Conservation (phyloP, 2,888 invertebrate genomes). For the Drosophila parthenogenetica region DNA sequence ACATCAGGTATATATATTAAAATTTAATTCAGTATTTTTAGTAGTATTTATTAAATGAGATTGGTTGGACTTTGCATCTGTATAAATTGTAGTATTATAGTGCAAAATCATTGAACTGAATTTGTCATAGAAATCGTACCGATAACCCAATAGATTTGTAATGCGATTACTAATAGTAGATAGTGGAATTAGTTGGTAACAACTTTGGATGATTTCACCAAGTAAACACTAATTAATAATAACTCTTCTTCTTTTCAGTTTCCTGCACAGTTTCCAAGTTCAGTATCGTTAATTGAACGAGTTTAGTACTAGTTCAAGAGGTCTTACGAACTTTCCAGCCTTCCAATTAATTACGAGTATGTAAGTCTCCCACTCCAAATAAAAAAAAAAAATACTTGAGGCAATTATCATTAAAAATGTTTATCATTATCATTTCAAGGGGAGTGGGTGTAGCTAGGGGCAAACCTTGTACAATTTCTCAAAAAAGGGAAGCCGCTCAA, state of each 20-base stretch:
- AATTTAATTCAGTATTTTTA: conserved; percentile 31
- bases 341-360: conserved; percentile 52
- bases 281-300: conserved; percentile 39
- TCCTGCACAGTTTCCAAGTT: conserved; percentile 24
- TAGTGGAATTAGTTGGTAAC: conserved; percentile 1
- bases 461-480: conserved; percentile 13
- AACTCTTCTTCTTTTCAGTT: not conserved
- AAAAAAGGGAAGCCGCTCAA: conserved; percentile 20
- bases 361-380: not conserved
- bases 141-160: conserved; percentile 32
- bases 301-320: conserved; percentile 31
- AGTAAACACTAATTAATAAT: not conserved
- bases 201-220: not conserved
- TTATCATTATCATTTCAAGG: conserved; percentile 41
- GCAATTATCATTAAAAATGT: conserved; percentile 50
- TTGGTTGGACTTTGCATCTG: conserved; percentile 53
- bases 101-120: conserved; percentile 46
- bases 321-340: conserved; percentile 34
- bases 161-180: conserved; percentile 13
- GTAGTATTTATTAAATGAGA: conserved; percentile 38
- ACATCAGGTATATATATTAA: conserved; percentile 47
- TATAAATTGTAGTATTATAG: conserved; percentile 8
- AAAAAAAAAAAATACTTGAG: conserved; percentile 23
- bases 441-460: not conserved
- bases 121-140: conserved; percentile 43